Evolutionary conservation across 2,888 invertebrate species (phyloP), one percentile per base, ranked within the genome.

Genomic region (Cheilosia impressa): DNA sequence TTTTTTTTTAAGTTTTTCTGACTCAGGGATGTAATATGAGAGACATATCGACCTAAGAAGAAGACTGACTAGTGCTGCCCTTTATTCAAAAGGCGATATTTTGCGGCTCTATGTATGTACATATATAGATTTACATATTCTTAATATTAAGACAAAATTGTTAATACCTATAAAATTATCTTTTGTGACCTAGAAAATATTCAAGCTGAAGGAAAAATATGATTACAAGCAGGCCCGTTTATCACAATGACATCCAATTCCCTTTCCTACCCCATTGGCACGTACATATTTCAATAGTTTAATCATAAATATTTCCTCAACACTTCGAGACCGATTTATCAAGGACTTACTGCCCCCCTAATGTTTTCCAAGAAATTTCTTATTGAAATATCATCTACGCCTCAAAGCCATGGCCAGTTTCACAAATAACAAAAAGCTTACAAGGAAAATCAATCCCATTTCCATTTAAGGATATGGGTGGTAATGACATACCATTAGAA

Each of bases 391-490:
- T 50, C 58, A 41, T 22, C 58, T 55, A 77, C 60, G 79, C 75
- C 79, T 79, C n/a, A 27, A 65, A 53, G 50, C 57, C 38, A 13
- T 13, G 27, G 57, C 57, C 50, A 38, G 52, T 22, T 66, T 52
- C 47, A 41, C 43, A 24, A 57, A n/a, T 62, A 52, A 38, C 55
- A 38, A 15, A 43, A 15, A 69, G 57, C 73, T 58, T 50, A 66
- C 79, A 79, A 24, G 65, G 53, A 79, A 84, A 79, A 79, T 69
- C 83, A 84, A 84, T 83, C 53, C 78, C 62, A 63, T 73, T 68
- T 62, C 31, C 71, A 71, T 60, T 68, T 73, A 43, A 47, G 47
- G 53, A 52, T 53, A 50, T 38, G 53, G 53, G 45, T 45, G 47
- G 63, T 69, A 24, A 31, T 66, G 62, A 75, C 50, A 69, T 47